Percentiles rank a stretch among this genome's conserved stretches.
phyloP scores from a whole-genome alignment of 2,888 invertebrate species.

The Eretmocerus hayati region DNA sequence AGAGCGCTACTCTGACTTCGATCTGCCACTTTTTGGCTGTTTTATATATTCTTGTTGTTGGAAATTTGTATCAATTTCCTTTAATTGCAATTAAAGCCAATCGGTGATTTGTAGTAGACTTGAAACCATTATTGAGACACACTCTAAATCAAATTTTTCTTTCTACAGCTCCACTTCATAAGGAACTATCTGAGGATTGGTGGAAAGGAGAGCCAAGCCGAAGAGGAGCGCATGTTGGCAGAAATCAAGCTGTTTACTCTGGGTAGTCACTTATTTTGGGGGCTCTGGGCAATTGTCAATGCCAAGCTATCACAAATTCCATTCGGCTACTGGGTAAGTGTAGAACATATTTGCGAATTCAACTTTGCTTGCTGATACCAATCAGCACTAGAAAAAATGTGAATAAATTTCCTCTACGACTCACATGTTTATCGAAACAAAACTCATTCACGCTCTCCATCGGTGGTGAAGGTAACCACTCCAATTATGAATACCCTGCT shows the following conservation, averaged over 20 bases:
- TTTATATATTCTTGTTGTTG: too few species aligned
- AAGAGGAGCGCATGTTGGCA: constrained; percentile 57
- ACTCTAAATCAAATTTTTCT: constrained; percentile 8
- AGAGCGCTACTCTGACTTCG: too few species aligned
- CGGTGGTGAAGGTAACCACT: too few species aligned
- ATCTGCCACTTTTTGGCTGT: too few species aligned
- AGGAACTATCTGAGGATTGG: constrained; percentile 43
- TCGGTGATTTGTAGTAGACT: constrained; percentile 19
- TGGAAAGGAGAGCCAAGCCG: constrained; percentile 47
- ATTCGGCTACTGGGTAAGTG: constrained; percentile 90
- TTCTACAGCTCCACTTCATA: constrained; percentile 45
- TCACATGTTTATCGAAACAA: too few species aligned
- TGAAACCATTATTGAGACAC: neutral
- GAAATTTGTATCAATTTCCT: neutral
- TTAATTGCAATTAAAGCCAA: constrained; percentile 7
- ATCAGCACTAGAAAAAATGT: too few species aligned
- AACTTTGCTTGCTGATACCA: too few species aligned
- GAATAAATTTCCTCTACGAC: too few species aligned
- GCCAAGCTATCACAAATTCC: constrained; percentile 81
- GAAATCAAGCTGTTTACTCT: constrained; percentile 81
- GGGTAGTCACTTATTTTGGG: constrained; percentile 90
- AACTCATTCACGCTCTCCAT: too few species aligned
- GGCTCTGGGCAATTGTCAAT: constrained; percentile 85
- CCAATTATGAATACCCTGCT: too few species aligned
- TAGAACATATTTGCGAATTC: too few species aligned